phyloP scores from a whole-genome alignment of 2,113 vertebrate species.

The Ictalurus punctatus region DNA sequence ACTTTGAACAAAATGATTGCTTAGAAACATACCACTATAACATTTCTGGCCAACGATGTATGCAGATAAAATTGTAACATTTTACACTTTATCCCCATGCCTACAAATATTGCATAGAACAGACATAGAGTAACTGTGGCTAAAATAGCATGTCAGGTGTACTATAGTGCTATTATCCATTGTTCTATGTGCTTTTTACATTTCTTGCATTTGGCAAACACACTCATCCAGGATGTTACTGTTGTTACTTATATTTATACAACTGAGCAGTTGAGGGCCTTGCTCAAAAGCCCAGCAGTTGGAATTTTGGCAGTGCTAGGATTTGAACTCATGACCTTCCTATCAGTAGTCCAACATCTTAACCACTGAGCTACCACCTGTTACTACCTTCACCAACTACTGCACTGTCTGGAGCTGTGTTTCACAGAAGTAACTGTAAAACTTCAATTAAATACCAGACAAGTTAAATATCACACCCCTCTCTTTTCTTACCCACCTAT shows the following conservation, averaged over 20 bases:
- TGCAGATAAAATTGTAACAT: not conserved
- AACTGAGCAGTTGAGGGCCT: too few relatives aligned
- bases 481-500: not conserved
- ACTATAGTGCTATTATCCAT: constrained; percentile 49
- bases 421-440: constrained; percentile 28
- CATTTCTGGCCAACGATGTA: not conserved
- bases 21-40: not conserved
- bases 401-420: constrained; percentile 29
- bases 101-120: constrained; percentile 56
- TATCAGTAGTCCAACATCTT: too few relatives aligned
- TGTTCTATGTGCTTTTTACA: not conserved
- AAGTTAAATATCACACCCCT: not conserved
- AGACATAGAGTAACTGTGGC: constrained; percentile 50
- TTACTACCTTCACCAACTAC: constrained; percentile 32
- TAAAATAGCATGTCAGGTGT: constrained; percentile 57
- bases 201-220: too few relatives aligned
- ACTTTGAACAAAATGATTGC: not conserved
- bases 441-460: not conserved
- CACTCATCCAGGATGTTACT: too few relatives aligned
- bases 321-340: too few relatives aligned
- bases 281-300: too few relatives aligned
- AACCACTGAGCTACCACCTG: not conserved
- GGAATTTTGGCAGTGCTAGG: too few relatives aligned
- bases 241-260: too few relatives aligned
- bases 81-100: constrained; percentile 49